Conservation (phyloP, 2,797 vertebrate genomes). For the Buceros bicornis region DNA sequence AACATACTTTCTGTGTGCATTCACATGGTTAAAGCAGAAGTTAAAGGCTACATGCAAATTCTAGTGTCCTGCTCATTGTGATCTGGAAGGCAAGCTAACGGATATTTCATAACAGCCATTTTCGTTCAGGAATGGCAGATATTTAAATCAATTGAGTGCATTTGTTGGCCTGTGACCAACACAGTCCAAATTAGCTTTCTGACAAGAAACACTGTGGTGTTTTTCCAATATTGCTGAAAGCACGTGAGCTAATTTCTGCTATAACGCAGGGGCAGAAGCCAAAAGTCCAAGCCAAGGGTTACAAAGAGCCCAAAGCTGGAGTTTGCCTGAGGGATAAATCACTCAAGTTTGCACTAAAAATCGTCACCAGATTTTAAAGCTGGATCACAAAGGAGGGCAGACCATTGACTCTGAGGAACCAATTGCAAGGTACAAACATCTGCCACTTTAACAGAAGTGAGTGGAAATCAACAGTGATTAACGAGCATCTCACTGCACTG, state of each 20-base stretch:
- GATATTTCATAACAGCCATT: neutral
- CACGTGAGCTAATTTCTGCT: neutral
- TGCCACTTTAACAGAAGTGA: neutral
- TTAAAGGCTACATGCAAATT: neutral
- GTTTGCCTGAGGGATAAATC: neutral
- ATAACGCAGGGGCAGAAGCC: neutral
- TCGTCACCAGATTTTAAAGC: neutral
- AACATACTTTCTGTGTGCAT: neutral
- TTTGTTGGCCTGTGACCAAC: neutral
- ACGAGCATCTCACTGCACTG: neutral
- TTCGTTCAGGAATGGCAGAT: neutral
- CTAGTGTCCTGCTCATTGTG: neutral
- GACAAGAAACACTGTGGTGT: neutral
- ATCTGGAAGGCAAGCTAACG: neutral
- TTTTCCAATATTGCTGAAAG: neutral
- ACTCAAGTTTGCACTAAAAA: neutral
- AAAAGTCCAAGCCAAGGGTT: neutral
- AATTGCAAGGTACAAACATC: neutral
- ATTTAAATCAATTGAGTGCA: neutral
- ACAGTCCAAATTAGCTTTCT: neutral
- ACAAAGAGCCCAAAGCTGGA: neutral
- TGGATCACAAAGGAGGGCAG: neutral
- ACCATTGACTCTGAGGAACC: neutral
- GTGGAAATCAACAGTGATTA: neutral
- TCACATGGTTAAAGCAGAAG: neutral